Evolutionary conservation across 2,888 invertebrate genomes (phyloP), one percentile per base, ranked within the genome.

Genomic region (Brachyptera risi): DNA sequence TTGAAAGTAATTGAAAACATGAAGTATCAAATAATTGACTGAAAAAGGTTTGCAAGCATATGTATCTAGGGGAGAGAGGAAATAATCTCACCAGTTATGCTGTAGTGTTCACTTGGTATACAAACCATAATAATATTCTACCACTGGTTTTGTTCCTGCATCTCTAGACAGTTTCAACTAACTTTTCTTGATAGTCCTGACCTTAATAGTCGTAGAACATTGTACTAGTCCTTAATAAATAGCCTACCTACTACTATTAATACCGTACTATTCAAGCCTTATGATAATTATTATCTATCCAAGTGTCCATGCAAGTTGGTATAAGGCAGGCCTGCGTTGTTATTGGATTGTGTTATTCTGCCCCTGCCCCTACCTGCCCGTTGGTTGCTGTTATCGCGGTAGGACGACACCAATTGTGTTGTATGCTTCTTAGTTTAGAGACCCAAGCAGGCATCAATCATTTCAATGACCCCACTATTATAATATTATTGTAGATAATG

Each of bases 81-180:
- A 56, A 40, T 60, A 65, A 61, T 61, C 59, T 64, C 64, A 64
- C 62, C 65, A 63, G 59, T 61, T 61, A 61, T 62, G 61, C 58
- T 60, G 62, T 66, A 66, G 66, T 56, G 50, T 62, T 66, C 66
- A 66, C 65, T 62, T 64, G 65, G 59, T 61, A 67, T 68, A 35
- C 47, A 61, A 61, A 56, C 49, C 51, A 60, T n/a, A n/a, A n/a
- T n/a, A n/a, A 7, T 5, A 44, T 9, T 21, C 5, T 51, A 56
- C 37, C 59, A 44, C 50, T 59, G 57, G 62, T 27, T 60, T 57
- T 57, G 57, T 60, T 51, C 50, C 54, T 47, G 24, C n/a, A n/a
- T n/a, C n/a, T n/a, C n/a, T 47, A 47, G 47, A 21, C 47, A 23
- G 49, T 44, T 57, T 60, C 42, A 57, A 57, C 24, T 61, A 11